phyloP scores from a whole-genome alignment of 1,140 invertebrate species.

The Conus ventricosus region DNA sequence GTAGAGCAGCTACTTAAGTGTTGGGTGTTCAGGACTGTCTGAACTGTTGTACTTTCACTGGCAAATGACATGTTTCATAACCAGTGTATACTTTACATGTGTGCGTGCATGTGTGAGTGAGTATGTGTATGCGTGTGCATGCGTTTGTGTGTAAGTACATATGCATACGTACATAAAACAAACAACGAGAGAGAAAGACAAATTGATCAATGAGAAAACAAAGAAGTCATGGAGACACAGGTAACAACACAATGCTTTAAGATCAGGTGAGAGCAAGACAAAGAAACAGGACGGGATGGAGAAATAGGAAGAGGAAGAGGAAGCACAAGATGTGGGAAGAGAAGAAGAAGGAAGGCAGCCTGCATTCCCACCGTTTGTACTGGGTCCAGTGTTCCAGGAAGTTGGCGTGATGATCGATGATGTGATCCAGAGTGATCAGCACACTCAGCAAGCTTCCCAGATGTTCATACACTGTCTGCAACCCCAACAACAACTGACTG shows the following conservation, averaged over 20 bases:
- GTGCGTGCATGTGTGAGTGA: neutral
- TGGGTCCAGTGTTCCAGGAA: conserved; percentile 83
- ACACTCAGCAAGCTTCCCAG: conserved; percentile 82
- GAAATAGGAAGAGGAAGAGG: no score
- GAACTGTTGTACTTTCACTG: no score
- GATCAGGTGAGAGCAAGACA: no score
- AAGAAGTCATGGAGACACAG: no score
- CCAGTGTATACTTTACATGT: neutral
- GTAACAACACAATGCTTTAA: no score
- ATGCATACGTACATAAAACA: neutral
- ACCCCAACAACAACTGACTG: no score
- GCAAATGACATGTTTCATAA: no score
- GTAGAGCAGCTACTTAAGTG: no score
- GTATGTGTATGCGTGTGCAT: neutral
- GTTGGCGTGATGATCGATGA: conserved; percentile 79
- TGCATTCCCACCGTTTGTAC: conserved; percentile 77
- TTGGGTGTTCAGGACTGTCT: neutral
- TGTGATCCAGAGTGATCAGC: conserved; percentile 83
- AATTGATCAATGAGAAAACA: no score
- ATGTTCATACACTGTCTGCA: conserved; percentile 80
- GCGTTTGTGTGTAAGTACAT: neutral
- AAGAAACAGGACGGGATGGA: no score
- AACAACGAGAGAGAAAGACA: neutral
- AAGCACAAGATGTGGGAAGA: no score
- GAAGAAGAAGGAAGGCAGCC: neutral